Conservation (phyloP, 2,113 vertebrate genomes). For the Brachyhypopomus occidentalis region DNA sequence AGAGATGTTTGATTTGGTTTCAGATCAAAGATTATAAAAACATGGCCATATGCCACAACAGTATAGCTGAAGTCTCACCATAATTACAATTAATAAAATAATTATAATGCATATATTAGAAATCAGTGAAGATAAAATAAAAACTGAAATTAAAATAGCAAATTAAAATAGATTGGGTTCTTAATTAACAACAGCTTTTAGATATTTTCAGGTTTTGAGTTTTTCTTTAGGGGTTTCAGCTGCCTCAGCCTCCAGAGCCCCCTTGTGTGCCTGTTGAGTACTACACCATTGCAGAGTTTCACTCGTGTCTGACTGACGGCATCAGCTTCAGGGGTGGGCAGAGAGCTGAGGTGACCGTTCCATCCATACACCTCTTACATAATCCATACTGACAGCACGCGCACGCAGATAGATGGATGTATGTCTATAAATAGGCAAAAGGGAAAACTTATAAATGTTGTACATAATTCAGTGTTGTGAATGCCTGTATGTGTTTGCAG, state of each 20-base stretch:
- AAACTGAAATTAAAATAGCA: too few species aligned
- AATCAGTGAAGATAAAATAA: too few species aligned
- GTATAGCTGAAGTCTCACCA: neutral
- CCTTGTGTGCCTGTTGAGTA: conserved; percentile 98
- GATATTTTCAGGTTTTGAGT: neutral
- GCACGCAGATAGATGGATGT: too few species aligned
- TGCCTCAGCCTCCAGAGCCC: conserved; percentile 95
- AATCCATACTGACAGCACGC: neutral
- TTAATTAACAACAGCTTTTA: conserved; percentile 8
- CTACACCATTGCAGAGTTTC: conserved; percentile 98
- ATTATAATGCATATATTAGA: too few species aligned
- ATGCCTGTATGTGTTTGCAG: conserved; percentile 63
- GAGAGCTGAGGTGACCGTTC: conserved; percentile 87
- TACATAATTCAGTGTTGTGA: neutral
- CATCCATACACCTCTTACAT: neutral
- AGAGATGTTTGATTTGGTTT: too few species aligned
- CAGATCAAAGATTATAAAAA: too few species aligned
- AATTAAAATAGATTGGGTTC: neutral
- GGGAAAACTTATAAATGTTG: too few species aligned
- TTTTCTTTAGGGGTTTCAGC: conserved; percentile 85
- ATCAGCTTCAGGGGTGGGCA: conserved; percentile 98
- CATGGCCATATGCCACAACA: too few species aligned
- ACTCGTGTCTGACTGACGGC: conserved; percentile 94
- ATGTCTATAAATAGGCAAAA: too few species aligned
- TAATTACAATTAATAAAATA: too few species aligned